Conservation (phyloP, 2,888 invertebrate genomes). For the Agriotes lineatus region DNA sequence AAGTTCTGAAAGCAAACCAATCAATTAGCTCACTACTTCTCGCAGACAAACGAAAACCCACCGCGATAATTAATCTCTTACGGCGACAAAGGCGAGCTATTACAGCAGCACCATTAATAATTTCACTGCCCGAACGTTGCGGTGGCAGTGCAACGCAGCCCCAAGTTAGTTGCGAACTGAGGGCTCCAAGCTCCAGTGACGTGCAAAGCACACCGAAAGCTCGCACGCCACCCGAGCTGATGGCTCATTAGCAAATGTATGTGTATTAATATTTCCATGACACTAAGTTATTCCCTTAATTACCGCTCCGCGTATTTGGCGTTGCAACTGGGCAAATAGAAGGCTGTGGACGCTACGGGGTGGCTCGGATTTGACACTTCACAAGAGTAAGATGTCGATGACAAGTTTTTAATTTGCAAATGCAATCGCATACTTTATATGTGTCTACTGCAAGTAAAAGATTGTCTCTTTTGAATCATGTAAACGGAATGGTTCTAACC, state of each 20-base stretch:
- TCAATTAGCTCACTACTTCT: neutral
- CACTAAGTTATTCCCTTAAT: conserved; percentile 5
- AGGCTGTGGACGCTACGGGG: no score
- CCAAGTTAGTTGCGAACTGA: conserved; percentile 24
- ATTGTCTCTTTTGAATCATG: no score
- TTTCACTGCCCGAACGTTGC: conserved; percentile 1
- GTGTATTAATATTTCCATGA: conserved; percentile 2
- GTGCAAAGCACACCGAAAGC: conserved; percentile 45
- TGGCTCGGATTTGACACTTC: no score
- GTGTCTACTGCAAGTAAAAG: no score
- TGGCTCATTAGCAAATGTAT: conserved; percentile 30
- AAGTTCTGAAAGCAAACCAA: conserved; percentile 8
- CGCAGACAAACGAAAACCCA: neutral
- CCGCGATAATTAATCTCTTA: neutral
- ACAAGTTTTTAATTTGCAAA: no score
- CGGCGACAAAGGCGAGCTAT: neutral
- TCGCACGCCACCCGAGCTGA: conserved; percentile 42
- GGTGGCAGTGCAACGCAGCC: conserved; percentile 23
- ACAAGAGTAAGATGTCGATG: no score
- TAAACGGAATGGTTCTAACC: no score
- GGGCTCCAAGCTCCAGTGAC: conserved; percentile 38
- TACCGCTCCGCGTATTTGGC: no score
- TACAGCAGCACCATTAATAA: neutral
- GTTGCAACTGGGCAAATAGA: no score
- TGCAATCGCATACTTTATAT: no score